Base-by-base conservation (phyloP, 2,797 vertebrate species). In the Brachymystax lenok region DNA sequence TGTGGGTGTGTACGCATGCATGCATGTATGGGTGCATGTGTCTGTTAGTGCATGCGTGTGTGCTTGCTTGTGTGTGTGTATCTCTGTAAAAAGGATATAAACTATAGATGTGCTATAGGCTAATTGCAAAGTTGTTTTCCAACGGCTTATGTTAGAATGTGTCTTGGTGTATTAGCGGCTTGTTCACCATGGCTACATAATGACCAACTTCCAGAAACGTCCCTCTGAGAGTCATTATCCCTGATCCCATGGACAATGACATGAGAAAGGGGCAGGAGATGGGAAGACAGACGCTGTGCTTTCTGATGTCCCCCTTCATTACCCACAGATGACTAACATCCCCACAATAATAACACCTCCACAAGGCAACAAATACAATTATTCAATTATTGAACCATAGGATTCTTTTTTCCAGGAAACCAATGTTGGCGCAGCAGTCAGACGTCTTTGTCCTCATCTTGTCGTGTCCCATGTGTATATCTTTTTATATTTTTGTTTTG, bases 191-290 rank as follows among this genome's bases (percentile, higher is more conserved):
- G 86, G 87, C 83, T 84, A 77, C 71, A 56, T 89, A 89, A 92
- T 88, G 88, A 86, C 86, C 86, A 85, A 75, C 74, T 82, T 88
- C 82, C 74, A 78, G 74, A 84, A 87, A 81, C 83, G 85, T 90
- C 89, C 90, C 90, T 83, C 71, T 73, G 86, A 91, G 86, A 92
- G 86, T 90, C 86, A 88, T 92, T 91, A 88, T 88, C 81, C 80
- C 76, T 87, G 87, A 90, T 89, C 83, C 85, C 81, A 84, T 90
- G 64, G 50, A 74, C 76, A 30, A 87, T 87, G 86, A 89, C 90
- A 90, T 77, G 82, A 75, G 59, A 88, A 82, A 51, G 73, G 84
- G 78, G 82, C 82, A 79, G 70, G 79, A 66, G 21, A 66, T 28
- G 77, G 80, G 89, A 35, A 77, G 82, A 90, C 87, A 91, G 84